These are phyloP conservation scores for Lordiphosa collinella DNA, from an alignment of 1,140 invertebrate genomes.

Conservation along the genomic window DNA sequence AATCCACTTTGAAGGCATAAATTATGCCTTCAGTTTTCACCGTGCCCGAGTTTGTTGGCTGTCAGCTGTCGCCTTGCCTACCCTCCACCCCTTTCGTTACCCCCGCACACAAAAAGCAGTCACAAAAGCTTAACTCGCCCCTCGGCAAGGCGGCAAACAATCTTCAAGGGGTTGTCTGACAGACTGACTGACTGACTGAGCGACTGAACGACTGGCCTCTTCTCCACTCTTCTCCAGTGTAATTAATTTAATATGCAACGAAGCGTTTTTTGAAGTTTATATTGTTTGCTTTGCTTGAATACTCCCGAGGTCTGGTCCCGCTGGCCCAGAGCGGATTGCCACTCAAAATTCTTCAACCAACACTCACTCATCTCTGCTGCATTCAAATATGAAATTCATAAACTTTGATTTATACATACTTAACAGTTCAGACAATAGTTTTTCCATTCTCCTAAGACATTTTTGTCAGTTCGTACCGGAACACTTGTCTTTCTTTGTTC, in stretches of 20 bases:
- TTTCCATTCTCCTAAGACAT: constrained; percentile 40
- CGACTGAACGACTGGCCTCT: constrained; percentile 10
- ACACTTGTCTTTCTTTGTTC: constrained; percentile 53
- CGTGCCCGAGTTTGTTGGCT: constrained; percentile 18
- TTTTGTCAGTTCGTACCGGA: constrained; percentile 35
- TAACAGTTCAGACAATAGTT: constrained; percentile 59
- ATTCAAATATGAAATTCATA: constrained; percentile 49
- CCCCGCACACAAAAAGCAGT: not conserved
- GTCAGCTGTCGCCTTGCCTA: too few species aligned
- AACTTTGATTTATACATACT: constrained; percentile 55
- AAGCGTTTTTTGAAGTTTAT: too few species aligned
- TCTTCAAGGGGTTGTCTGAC: constrained; percentile 4
- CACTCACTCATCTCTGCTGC: too few species aligned
- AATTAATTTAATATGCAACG: too few species aligned
- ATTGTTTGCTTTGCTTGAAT: not conserved
- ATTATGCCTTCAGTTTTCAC: constrained; percentile 78
- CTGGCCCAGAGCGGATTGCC: too few species aligned
- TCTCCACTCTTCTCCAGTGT: too few species aligned
- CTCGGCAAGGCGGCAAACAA: constrained; percentile 23
- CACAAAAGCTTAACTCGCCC: constrained; percentile 27
- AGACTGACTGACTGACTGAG: constrained; percentile 15
- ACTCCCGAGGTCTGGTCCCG: not conserved
- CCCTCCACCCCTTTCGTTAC: too few species aligned
- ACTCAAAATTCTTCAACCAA: too few species aligned
- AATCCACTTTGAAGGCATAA: constrained; percentile 75